Evolutionary conservation across 1,140 invertebrate genomes (phyloP).

Genomic region (Scaptomyza hsui): DNA sequence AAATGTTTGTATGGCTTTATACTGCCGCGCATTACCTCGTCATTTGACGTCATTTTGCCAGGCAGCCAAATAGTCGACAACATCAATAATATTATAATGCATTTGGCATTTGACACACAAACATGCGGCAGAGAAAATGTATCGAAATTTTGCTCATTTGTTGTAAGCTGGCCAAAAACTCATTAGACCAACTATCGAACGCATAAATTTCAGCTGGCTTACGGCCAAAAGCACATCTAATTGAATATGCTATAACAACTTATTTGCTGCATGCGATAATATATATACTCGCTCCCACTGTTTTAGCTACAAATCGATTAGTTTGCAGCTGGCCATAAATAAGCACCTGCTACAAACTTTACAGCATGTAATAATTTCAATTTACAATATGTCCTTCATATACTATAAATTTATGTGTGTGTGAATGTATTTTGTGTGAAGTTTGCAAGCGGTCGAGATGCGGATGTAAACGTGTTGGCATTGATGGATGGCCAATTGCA

Average conservation of each 20-base stretch:
- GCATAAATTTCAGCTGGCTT: constrained; percentile 61
- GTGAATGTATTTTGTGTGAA: constrained; percentile 53
- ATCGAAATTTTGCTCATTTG: constrained; percentile 5
- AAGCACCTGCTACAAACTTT: constrained; percentile 52
- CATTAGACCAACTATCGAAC: constrained; percentile 54
- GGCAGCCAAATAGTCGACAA: too few species aligned
- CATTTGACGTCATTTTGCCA: constrained; percentile 30
- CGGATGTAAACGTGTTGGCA: constrained; percentile 68
- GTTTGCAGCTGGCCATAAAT: constrained; percentile 63
- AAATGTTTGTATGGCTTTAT: constrained; percentile 19
- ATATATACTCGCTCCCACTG: constrained; percentile 46
- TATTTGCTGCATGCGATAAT: constrained; percentile 67
- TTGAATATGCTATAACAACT: constrained; percentile 67
- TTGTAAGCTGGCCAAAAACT: constrained; percentile 50
- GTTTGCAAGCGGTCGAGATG: constrained; percentile 37
- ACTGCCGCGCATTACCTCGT: constrained; percentile 39
- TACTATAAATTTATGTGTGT: constrained; percentile 23
- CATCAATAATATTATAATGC: neutral
- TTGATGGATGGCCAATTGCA: constrained; percentile 70
- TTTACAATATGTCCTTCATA: constrained; percentile 52
- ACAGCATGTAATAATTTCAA: constrained; percentile 76
- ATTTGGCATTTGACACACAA: neutral
- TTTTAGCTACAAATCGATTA: constrained; percentile 51
- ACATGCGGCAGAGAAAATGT: too few species aligned
- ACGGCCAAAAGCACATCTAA: constrained; percentile 58